Conservation (phyloP, 2,113 vertebrate species). For the Globicephala melas region DNA sequence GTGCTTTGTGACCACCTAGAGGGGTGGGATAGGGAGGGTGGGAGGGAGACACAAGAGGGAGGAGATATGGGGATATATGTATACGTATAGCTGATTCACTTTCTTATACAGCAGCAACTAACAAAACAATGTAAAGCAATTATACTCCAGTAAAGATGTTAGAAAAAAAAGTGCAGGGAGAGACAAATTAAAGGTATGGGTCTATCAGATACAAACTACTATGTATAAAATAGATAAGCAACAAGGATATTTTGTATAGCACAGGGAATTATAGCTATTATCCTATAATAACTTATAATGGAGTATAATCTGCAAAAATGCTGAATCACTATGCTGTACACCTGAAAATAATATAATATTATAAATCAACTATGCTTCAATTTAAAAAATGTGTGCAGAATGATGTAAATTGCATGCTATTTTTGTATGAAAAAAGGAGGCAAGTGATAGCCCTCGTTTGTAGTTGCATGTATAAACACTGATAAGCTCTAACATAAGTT, state of each 20-base stretch:
- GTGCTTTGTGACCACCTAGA: too few relatives aligned
- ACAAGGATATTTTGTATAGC: not conserved
- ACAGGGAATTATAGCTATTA: not conserved
- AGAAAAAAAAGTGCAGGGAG: not conserved
- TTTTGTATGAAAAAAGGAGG: not conserved
- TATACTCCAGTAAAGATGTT: not conserved
- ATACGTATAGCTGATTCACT: too few relatives aligned
- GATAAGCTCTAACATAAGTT: not conserved
- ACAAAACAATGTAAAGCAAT: not conserved
- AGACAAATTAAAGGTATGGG: not conserved
- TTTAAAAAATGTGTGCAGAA: not conserved
- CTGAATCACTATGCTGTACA: not conserved
- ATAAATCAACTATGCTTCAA: not conserved
- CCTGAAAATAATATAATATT: not conserved
- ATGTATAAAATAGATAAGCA: not conserved
- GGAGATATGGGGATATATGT: too few relatives aligned
- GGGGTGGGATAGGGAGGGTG: too few relatives aligned
- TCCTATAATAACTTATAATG: not conserved
- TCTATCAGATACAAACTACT: not conserved
- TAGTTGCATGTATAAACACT: not conserved
- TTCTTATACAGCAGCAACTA: not conserved
- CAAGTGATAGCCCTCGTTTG: not conserved
- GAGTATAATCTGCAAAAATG: not conserved
- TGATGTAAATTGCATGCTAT: not conserved
- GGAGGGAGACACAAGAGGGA: too few relatives aligned